Base-by-base conservation (phyloP, 2,797 vertebrate genomes). In the Moxostoma hubbsi region DNA sequence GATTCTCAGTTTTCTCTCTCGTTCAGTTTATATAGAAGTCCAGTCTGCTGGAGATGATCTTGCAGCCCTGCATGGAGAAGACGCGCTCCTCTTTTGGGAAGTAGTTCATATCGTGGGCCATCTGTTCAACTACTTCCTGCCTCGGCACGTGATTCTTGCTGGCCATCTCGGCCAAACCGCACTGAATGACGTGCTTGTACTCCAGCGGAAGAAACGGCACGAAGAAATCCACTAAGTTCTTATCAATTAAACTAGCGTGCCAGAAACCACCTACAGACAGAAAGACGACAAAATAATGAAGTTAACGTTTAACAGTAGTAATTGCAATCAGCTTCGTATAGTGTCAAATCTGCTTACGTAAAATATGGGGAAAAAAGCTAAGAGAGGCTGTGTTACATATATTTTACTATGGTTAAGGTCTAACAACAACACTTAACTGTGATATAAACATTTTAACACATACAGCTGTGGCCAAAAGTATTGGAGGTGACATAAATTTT, bases 141-240 rank as follows among this genome's bases (percentile, higher is more conserved):
- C 96, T 36, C 0, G 90, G 58, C 0, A 0, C 0, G 0, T 53
- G 5, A 1, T 54, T 77, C 0, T 90, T 94, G 81, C 90, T 89
- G 15, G 1, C 50, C 94, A 98, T 95, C 85, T 96, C 95, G 0
- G 95, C 94, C 84, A 92, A 77, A 63, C 91, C 85, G 0, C 97
- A 99, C 93, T 95, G 95, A 75, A 96, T 88, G 10, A 98, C 90
- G 0, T 99, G 97, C 46, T 53, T 86, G 85, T 94, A 94, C 87
- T 98, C 97, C 92, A 99, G 88, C 5, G 97, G 97, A 78, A 99
- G 93, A 79, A 99, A 97, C 1, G 97, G 97, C 36, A 99, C 87
- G 0, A 97, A 99, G 89, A 95, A 97, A 85, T 98, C 97, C 62
- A 99, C 93, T 87, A 98, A 92, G 89, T 96, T 95, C 86, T 91